phyloP scores from a whole-genome alignment of 2,888 invertebrate genomes.

The Oligia strigilis region DNA sequence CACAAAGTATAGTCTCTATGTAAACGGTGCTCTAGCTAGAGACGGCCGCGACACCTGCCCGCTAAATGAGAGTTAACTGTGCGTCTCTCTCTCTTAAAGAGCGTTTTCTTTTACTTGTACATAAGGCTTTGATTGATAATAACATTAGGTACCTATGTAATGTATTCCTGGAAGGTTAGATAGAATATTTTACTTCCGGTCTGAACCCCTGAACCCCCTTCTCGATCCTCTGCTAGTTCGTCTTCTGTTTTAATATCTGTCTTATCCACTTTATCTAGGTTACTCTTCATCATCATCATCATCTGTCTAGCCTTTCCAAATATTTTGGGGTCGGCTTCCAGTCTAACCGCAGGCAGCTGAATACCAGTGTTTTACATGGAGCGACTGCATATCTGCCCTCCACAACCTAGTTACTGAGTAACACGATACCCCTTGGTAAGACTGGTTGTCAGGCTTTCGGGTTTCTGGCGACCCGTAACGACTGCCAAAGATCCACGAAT shows the following conservation, averaged over 20 bases:
- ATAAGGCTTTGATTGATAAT: slow-evolving; percentile 11
- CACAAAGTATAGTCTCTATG: slow-evolving; percentile 58
- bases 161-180: not conserved
- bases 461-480: not conserved
- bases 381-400: no score
- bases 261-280: no score
- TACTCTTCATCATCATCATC: not conserved
- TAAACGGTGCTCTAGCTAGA: slow-evolving; percentile 60
- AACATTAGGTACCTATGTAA: no score
- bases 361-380: not conserved
- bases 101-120: not conserved
- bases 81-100: slow-evolving; percentile 48
- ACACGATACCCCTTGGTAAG: not conserved
- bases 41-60: slow-evolving; percentile 62
- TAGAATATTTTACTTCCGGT: not conserved
- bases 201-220: no score
- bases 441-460: not conserved
- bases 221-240: no score
- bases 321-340: not conserved
- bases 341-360: not conserved
- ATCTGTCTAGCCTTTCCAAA: not conserved
- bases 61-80: slow-evolving; percentile 75
- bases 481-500: not conserved
- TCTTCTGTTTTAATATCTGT: no score
- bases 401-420: not conserved